Base-by-base conservation (phyloP, 2,113 vertebrate genomes). In the Egretta garzetta region DNA sequence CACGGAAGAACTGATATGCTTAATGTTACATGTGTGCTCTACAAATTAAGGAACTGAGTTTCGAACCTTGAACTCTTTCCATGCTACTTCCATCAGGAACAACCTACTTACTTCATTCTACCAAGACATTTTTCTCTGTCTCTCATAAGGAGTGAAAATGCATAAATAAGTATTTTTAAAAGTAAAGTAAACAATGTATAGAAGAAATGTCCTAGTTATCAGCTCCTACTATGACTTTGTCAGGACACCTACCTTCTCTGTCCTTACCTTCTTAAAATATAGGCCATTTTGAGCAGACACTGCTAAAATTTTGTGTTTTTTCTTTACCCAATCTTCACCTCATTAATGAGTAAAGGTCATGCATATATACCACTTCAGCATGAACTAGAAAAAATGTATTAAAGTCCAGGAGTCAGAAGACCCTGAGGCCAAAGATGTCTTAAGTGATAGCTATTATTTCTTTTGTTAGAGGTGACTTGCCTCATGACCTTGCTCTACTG, bases 1-100 rank as follows among this genome's bases (percentile, higher is more conserved):
- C 24, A 55, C 0, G 0, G 26, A 82, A 73, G 18, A n/a, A 52
- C 7, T 41, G 35, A 52, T 60, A 28, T 4, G 1, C 22, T 18
- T 43, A 28, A 12, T 16, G 21, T 41, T 75, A 70, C 14, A 58
- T 2, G 17, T 0, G 2, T 23, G 4, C 8, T 39, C 52, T 9
- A 80, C 0, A 0, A 53, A 19, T 39, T 64, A 52, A 62, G 13
- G 9, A 73, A 86, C 2, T 10, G 39, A 59, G 8, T 4, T 32
- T 68, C 9, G 1, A 71, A 60, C 6, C 15, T 76, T 72, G 26
- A 70, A 63, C 14, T 58, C 22, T 30, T 76, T 39, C 24, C 19
- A 37, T 0, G 0, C 5, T 49, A 39, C 17, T 53, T 72, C 28
- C 28, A 27, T 10, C 12, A 41, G 52, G 28, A 75, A 11, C 4